Evolutionary conservation across 2,113 vertebrate genomes (phyloP).

Genomic region (Apteryx owenii): DNA sequence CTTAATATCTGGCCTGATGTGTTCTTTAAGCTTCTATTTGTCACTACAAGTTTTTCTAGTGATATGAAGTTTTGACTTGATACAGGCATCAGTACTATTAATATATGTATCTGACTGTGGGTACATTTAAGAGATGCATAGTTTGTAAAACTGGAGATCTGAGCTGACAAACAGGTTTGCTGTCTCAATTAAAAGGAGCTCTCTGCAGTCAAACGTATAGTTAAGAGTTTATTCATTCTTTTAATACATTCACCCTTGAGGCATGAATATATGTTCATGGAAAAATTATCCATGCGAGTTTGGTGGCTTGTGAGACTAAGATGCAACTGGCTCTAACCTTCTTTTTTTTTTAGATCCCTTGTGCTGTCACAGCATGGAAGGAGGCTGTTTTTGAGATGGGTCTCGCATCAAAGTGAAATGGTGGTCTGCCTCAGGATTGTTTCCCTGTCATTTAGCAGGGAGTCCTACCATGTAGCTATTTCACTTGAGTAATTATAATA

Average conservation of each 20-base stretch:
- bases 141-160: background rate
- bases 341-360: background rate
- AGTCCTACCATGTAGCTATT: background rate
- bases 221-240: background rate
- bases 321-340: background rate
- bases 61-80: background rate
- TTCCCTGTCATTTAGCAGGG: background rate
- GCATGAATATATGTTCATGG: background rate
- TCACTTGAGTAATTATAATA: background rate
- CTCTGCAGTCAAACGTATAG: background rate
- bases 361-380: background rate
- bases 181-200: background rate
- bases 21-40: conserved; percentile 24
- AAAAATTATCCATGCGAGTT: background rate
- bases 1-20: background rate
- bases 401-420: background rate
- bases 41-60: background rate
- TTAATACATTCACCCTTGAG: rapidly evolving
- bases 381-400: background rate
- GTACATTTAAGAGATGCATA: background rate
- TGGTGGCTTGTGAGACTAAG: background rate
- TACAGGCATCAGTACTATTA: background rate
- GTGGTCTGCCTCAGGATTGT: background rate
- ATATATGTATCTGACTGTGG: background rate
- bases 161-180: background rate